Percentiles rank a stretch among this genome's conserved stretches.
Conservation (phyloP, 2,888 invertebrate genomes). For the Cyaniris semiargus region DNA sequence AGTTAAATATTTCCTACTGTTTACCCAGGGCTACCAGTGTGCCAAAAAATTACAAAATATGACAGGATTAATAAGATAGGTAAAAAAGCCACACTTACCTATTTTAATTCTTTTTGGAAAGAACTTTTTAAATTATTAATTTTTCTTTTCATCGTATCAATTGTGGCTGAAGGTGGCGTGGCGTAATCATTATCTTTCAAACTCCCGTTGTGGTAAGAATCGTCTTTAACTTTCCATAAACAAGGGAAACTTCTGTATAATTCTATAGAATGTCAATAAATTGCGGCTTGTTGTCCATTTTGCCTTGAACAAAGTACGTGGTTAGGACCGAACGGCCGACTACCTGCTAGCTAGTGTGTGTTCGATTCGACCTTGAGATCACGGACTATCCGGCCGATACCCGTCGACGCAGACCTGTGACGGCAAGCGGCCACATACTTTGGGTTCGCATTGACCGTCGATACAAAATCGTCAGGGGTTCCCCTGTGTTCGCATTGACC, state of each 20-base stretch:
- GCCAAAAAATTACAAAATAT: not conserved
- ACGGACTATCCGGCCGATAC: too few relatives aligned
- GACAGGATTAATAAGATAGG: not conserved
- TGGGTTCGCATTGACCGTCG: not conserved
- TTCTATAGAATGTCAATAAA: not conserved
- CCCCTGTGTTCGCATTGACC: not conserved
- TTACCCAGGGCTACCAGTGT: too few relatives aligned
- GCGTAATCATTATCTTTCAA: not conserved
- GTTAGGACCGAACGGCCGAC: not conserved
- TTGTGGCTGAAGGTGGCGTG: not conserved
- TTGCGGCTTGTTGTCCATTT: not conserved
- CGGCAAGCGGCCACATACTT: slow-evolving; percentile 3
- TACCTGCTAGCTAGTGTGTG: slow-evolving; percentile 12
- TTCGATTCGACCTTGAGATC: not conserved
- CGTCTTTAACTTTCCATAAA: not conserved
- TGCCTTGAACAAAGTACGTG: not conserved
- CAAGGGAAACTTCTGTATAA: not conserved
- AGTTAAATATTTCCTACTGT: too few relatives aligned
- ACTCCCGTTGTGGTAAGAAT: not conserved
- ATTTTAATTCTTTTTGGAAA: not conserved
- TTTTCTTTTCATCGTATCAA: not conserved
- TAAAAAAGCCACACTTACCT: not conserved
- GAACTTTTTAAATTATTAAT: not conserved
- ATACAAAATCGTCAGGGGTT: not conserved
- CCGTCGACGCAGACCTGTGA: not conserved